Percentiles rank a stretch among this genome's conserved stretches.
phyloP scores from a whole-genome alignment of 1,140 invertebrate genomes.

The Forficula auricularia region DNA sequence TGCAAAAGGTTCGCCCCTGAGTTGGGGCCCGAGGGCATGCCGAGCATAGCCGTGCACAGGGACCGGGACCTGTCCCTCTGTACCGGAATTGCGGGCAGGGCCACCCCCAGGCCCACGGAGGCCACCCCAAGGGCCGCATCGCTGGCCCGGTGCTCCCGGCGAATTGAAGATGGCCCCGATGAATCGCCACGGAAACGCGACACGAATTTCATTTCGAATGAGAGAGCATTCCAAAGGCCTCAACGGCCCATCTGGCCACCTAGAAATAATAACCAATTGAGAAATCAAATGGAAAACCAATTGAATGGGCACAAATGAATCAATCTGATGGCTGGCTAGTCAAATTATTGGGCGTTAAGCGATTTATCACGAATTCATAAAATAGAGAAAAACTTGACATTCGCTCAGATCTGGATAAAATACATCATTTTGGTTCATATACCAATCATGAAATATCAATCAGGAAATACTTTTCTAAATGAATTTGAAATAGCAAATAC shows the following conservation, averaged over 20 bases:
- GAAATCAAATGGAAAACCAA: no score
- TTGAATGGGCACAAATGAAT: no score
- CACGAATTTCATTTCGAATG: not conserved
- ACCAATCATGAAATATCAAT: no score
- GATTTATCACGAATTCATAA: no score
- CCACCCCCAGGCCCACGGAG: not conserved
- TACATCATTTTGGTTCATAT: no score
- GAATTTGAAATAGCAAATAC: no score
- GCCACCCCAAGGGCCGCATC: conserved; percentile 6
- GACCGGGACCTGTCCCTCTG: conserved; percentile 16
- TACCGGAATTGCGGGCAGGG: not conserved
- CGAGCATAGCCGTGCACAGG: conserved; percentile 15
- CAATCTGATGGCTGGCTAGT: no score
- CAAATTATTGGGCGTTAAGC: no score
- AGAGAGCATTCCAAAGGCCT: not conserved
- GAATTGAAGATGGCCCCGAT: conserved; percentile 3
- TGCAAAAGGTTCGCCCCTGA: conserved; percentile 12
- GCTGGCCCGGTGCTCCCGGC: conserved; percentile 5
- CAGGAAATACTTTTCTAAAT: no score
- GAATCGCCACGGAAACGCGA: conserved; percentile 8
- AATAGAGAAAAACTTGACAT: no score
- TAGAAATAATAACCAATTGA: not conserved
- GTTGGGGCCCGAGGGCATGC: conserved; percentile 13
- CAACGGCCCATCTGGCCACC: not conserved
- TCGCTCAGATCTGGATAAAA: no score